Conservation (phyloP, 2,113 vertebrate genomes). For the Dromaius novaehollandiae region DNA sequence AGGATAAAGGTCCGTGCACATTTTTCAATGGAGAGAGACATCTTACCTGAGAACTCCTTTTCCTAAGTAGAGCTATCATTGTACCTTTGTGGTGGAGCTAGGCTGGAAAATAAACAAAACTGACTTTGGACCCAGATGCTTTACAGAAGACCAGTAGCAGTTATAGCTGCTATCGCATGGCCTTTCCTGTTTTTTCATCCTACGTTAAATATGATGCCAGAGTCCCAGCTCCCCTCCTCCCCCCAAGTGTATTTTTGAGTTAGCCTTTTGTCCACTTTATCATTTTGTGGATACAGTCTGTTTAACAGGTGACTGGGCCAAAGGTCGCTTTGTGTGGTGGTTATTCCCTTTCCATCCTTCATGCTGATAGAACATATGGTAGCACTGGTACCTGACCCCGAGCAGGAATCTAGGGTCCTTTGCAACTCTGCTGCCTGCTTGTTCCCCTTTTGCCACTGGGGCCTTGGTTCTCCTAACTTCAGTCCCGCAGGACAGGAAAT, state of each 20-base stretch:
- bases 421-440: background rate
- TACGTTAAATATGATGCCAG: background rate
- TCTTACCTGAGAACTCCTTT: background rate
- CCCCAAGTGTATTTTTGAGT: background rate
- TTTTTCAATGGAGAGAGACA: background rate
- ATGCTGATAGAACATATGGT: fast-evolving
- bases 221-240: background rate
- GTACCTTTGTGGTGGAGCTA: background rate
- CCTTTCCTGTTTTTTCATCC: background rate
- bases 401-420: background rate
- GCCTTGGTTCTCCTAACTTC: background rate
- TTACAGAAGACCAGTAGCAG: background rate
- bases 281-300: background rate
- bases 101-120: background rate
- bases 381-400: background rate
- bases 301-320: background rate
- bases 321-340: background rate
- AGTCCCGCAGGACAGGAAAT: background rate
- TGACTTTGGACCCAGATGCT: background rate
- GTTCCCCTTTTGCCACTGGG: background rate
- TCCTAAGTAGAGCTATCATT: background rate
- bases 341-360: background rate
- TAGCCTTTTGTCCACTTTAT: background rate
- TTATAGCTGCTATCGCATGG: background rate
- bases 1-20: slow-evolving; percentile 54